Percentiles rank a stretch among this genome's conserved stretches.
Evolutionary conservation across 2,113 vertebrate genomes (phyloP).

Genomic region (Puntigrus tetrazona): DNA sequence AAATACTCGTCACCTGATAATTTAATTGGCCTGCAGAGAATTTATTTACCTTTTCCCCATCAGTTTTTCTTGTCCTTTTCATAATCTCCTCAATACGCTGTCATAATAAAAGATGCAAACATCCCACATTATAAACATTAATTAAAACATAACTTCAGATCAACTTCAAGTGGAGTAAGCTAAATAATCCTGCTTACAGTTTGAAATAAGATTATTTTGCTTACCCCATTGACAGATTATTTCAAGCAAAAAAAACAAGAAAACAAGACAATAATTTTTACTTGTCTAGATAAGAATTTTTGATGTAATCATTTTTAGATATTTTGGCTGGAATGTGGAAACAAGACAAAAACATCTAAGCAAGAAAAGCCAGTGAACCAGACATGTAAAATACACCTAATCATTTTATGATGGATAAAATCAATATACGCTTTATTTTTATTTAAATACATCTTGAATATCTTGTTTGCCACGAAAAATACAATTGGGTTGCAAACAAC

Average conservation of each 20-base stretch:
- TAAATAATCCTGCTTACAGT: too few species aligned
- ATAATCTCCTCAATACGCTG: slow-evolving; percentile 99
- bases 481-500: not conserved
- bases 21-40: not conserved
- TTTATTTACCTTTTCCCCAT: slow-evolving; percentile 80
- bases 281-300: too few species aligned
- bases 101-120: not conserved
- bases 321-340: too few species aligned
- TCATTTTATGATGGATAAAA: not conserved
- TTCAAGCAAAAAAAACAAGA: too few species aligned
- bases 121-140: not conserved
- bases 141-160: not conserved
- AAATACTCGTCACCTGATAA: not conserved
- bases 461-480: not conserved
- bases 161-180: too few species aligned
- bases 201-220: too few species aligned
- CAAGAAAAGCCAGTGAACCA: too few species aligned
- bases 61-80: slow-evolving; percentile 94
- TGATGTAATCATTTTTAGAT: too few species aligned
- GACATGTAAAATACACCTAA: not conserved
- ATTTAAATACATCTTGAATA: not conserved
- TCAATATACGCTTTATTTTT: not conserved
- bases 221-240: too few species aligned
- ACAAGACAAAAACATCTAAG: too few species aligned
- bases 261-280: too few species aligned